These are phyloP conservation scores for Mesorhabditis sp. DNA, from an alignment of 2,888 invertebrate genomes.

Conservation along the genomic window DNA sequence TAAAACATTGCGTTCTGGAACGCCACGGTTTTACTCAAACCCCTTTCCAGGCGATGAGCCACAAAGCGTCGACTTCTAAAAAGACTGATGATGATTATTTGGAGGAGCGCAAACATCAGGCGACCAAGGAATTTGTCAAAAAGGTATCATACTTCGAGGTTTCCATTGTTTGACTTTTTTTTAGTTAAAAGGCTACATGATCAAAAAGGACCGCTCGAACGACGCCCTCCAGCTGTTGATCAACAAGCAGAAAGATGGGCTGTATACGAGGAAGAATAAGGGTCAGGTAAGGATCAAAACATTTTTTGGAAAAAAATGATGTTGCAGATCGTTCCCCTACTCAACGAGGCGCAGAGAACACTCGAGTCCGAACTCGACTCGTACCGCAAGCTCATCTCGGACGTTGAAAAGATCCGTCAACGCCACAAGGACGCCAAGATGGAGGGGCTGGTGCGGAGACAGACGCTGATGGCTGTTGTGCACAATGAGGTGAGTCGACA, in stretches of 20 bases:
- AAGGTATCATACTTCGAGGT: constrained; percentile 12
- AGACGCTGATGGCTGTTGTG: constrained; percentile 86
- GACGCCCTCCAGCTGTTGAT: not conserved
- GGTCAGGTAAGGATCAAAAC: not conserved
- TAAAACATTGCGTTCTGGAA: no score
- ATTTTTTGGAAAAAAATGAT: no score
- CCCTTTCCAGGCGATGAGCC: no score
- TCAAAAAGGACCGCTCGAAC: not conserved
- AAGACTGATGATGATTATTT: constrained; percentile 11
- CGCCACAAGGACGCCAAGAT: constrained; percentile 24
- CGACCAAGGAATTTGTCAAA: constrained; percentile 14
- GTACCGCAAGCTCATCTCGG: constrained; percentile 20
- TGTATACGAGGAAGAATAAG: not conserved
- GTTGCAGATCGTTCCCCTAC: constrained; percentile 21
- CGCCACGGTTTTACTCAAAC: no score
- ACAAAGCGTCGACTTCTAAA: not conserved
- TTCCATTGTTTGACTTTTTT: not conserved
- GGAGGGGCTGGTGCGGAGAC: constrained; percentile 74
- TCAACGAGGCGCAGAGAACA: constrained; percentile 24
- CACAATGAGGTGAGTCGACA: constrained; percentile 72
- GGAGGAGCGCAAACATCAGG: constrained; percentile 14
- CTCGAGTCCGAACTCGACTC: constrained; percentile 19
- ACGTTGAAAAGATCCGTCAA: constrained; percentile 23
- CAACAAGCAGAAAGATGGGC: not conserved
- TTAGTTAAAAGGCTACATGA: not conserved